These are phyloP conservation scores for Apistogramma diplotaenia DNA, from an alignment of 2,113 vertebrate genomes.

Conservation along the genomic window DNA sequence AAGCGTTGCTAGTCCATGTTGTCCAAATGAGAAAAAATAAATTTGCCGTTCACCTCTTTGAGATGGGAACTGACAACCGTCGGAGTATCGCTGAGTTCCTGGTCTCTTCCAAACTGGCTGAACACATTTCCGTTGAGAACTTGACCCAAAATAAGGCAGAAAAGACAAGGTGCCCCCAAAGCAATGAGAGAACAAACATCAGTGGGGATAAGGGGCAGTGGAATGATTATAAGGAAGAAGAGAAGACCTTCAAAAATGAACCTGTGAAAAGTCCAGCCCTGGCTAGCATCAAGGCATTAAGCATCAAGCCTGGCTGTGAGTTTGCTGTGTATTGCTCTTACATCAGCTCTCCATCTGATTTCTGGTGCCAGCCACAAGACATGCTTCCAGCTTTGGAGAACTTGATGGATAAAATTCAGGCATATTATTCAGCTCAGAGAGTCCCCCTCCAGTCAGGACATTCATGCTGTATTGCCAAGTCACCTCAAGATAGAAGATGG, in stretches of 20 bases:
- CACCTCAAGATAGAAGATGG: conserved; percentile 78
- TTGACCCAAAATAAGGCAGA: neutral
- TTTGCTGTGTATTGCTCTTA: conserved; percentile 78
- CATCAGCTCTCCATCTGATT: conserved; percentile 78
- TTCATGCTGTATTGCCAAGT: conserved; percentile 80
- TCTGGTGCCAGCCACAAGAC: conserved; percentile 84
- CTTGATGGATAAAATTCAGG: conserved; percentile 83
- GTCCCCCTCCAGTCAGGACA: conserved; percentile 72
- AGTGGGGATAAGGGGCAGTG: neutral
- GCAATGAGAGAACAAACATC: neutral
- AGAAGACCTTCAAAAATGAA: neutral
- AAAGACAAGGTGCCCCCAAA: neutral
- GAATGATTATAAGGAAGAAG: neutral
- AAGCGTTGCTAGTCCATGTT: conserved; percentile 75
- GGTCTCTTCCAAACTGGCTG: conserved; percentile 76
- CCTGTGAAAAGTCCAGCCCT: neutral
- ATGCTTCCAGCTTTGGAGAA: conserved; percentile 71
- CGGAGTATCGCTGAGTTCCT: conserved; percentile 72
- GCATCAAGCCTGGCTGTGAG: conserved; percentile 79
- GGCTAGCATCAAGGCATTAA: conserved; percentile 59
- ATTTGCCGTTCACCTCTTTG: conserved; percentile 76
- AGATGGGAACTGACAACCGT: conserved; percentile 49
- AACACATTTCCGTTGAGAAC: conserved; percentile 36
- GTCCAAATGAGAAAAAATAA: conserved; percentile 72
- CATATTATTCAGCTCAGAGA: conserved; percentile 74